Conservation (phyloP, 1,140 invertebrate genomes). For the Chymomyza costata region DNA sequence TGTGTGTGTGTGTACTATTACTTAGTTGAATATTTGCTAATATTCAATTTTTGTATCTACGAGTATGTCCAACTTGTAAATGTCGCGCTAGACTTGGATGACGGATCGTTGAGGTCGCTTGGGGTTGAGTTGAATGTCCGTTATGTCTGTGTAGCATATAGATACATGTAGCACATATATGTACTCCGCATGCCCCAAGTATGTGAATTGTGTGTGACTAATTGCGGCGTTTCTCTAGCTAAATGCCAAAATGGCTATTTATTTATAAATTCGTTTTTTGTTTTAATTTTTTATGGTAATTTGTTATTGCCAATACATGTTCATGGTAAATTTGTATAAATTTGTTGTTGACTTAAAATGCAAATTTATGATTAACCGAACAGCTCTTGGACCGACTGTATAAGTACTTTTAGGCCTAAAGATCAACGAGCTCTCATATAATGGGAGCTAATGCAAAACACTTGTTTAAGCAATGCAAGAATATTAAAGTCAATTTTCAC, state of each 20-base stretch:
- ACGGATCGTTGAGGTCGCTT: conserved; percentile 62
- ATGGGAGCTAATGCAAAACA: no score
- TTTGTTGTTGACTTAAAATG: conserved; percentile 15
- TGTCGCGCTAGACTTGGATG: conserved; percentile 22
- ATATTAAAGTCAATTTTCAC: no score
- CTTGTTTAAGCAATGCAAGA: no score
- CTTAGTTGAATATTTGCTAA: conserved; percentile 14
- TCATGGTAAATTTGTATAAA: conserved; percentile 41
- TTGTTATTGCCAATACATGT: conserved; percentile 49
- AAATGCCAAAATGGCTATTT: conserved; percentile 63
- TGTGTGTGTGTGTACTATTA: no score
- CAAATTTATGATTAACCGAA: conserved; percentile 13
- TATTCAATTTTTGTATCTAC: no score
- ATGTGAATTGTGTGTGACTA: conserved; percentile 47
- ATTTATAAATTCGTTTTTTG: conserved; percentile 41
- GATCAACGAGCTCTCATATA: no score
- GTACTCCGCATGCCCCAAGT: no score
- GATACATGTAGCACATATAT: no score
- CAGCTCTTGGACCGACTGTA: no score
- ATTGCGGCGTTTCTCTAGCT: conserved; percentile 57
- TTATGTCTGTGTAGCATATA: conserved; percentile 13
- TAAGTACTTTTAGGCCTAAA: no score
- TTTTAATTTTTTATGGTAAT: conserved; percentile 27
- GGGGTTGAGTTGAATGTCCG: conserved; percentile 61
- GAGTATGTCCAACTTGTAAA: no score